phyloP scores from a whole-genome alignment of 2,888 invertebrate species.

The Empis stercorea region DNA sequence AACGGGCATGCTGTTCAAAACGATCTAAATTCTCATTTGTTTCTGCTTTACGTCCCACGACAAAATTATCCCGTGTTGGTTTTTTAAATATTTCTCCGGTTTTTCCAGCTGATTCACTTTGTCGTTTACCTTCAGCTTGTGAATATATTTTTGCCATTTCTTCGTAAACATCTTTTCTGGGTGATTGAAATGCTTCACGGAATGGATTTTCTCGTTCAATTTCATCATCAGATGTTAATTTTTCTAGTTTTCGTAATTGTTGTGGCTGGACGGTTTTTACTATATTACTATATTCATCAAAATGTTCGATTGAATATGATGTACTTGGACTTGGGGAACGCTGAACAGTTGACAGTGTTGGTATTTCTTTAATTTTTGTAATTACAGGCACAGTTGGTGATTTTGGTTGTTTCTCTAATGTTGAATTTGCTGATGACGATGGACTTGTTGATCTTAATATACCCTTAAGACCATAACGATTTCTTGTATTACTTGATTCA shows the following conservation, averaged over 20 bases:
- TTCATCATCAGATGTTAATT: constrained; percentile 20
- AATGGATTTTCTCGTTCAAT: constrained; percentile 36
- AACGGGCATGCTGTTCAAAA: too few species aligned
- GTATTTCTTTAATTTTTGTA: constrained; percentile 30
- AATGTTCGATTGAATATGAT: constrained; percentile 13
- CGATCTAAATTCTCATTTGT: constrained; percentile 25
- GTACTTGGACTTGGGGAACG: constrained; percentile 11
- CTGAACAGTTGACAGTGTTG: constrained; percentile 1
- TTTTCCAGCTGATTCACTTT: not conserved
- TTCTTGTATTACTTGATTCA: constrained; percentile 20
- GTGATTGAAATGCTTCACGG: constrained; percentile 24
- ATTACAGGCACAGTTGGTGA: constrained; percentile 25
- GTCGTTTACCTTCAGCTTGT: constrained; percentile 18
- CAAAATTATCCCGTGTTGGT: constrained; percentile 22
- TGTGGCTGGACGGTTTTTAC: constrained; percentile 14
- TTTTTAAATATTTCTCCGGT: not conserved
- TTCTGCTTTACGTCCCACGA: constrained; percentile 20
- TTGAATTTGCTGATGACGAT: constrained; percentile 25
- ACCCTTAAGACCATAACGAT: constrained; percentile 20
- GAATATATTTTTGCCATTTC: constrained; percentile 28
- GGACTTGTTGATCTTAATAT: constrained; percentile 34
- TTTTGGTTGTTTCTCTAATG: constrained; percentile 25
- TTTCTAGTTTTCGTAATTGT: constrained; percentile 9
- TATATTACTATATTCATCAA: not conserved
- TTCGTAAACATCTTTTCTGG: constrained; percentile 27